Evolutionary conservation across 30 jellyfish, hydroid and myxozoan genomes (phyloP), one percentile per base, ranked within the genome.

Genomic region (Mastigias papua): DNA sequence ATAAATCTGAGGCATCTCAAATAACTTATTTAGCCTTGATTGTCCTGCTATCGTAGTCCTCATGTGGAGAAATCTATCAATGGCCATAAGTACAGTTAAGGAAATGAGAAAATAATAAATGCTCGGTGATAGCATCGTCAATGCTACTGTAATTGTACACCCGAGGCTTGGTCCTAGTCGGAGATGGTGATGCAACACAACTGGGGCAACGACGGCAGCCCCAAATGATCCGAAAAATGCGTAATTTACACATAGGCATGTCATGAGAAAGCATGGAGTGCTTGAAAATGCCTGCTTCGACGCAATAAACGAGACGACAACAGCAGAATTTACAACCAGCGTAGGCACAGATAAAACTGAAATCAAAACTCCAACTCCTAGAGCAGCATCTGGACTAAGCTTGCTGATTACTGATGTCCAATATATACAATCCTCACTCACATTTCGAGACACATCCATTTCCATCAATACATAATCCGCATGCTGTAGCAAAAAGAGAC

Each of bases 211-310:
- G 51, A 57, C 11, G 4, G 61, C 74, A 19, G 10, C 10, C 42
- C 77, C 34, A 34, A 57, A 23, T 20, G 76, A 17, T 27, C 76
- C 77, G 5, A 32, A 61, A 10, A 76, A 20, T 48, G 28, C 4
- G 17, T 76, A 76, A 5, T 76, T n/a, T 0, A 30, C 51, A 50
- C 88, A 13, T 19, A 76, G 63, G 33, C 88, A 76, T 8, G 35
- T 34, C 62, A 54, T 33, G n/a, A 76, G 76, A 26, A 76, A 48
- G 63, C 63, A 27, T 3, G 88, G 63, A 15, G 88, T 76, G 33
- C 34, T 26, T 80, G 50, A 32, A 29, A 25, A 34, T 23, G 72
- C 15, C 34, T 62, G 90, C 81, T 33, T 33, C 13, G 90, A 51
- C 8, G 81, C 90, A 46, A 34, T 46, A 26, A 62, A 31, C 42